Conservation (phyloP, 2,113 vertebrate species). For the Saguinus imperator region DNA sequence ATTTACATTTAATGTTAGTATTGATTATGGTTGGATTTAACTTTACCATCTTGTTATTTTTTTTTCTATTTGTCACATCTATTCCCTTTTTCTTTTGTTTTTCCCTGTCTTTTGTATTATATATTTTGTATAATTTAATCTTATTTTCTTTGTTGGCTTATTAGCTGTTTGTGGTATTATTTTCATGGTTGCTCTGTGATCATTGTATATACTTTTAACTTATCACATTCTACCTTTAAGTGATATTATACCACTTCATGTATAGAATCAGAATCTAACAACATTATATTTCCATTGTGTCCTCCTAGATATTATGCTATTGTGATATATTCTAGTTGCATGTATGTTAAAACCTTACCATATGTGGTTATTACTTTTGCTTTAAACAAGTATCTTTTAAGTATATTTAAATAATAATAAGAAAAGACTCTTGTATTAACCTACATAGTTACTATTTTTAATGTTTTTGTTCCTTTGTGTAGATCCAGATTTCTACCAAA, state of each 20-base stretch:
- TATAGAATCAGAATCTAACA: background rate
- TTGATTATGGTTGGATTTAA: background rate
- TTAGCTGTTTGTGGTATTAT: background rate
- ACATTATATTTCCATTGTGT: background rate
- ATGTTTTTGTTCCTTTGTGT: background rate
- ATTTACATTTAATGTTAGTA: background rate
- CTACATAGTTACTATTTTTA: background rate
- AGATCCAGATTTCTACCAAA: background rate
- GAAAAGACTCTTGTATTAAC: background rate
- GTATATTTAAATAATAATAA: background rate
- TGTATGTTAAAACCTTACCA: background rate
- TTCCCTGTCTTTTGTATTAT: background rate
- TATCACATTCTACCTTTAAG: background rate
- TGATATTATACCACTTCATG: background rate
- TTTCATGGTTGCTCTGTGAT: background rate
- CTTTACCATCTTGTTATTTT: background rate
- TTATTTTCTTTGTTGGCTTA: background rate
- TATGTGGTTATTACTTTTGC: constrained; percentile 2
- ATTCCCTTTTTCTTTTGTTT: background rate
- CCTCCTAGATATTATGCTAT: background rate
- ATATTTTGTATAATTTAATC: background rate
- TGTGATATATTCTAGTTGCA: background rate
- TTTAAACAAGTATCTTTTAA: background rate
- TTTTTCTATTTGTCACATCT: background rate
- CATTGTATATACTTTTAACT: background rate